phyloP scores from a whole-genome alignment of 2,888 invertebrate species.

The Tetragnatha montana region DNA sequence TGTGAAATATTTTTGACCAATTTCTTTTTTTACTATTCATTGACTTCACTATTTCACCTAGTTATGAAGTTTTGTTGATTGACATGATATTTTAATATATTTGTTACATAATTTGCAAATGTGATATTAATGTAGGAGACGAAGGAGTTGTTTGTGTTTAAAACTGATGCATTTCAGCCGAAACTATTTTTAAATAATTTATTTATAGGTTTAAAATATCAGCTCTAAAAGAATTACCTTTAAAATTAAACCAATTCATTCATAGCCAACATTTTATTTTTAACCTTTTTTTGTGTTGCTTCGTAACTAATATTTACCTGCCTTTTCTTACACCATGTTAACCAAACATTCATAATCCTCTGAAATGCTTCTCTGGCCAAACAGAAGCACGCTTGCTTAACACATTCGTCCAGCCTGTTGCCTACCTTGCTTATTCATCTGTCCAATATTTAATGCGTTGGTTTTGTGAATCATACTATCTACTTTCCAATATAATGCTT shows the following conservation, averaged over 20 bases:
- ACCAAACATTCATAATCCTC: not conserved
- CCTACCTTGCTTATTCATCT: constrained; percentile 39
- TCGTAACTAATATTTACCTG: not conserved
- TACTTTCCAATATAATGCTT: no score
- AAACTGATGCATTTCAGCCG: not conserved
- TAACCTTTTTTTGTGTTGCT: not conserved
- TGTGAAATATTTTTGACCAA: constrained; percentile 25
- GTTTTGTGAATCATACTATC: not conserved
- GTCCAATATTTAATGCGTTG: constrained; percentile 31
- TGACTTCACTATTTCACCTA: not conserved
- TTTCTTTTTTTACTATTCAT: constrained; percentile 14
- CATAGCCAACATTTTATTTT: no score
- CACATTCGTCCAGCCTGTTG: constrained; percentile 60
- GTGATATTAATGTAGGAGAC: constrained; percentile 17
- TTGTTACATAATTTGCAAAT: constrained; percentile 34
- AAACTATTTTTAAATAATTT: constrained; percentile 13
- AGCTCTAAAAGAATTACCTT: no score
- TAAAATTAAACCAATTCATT: no score
- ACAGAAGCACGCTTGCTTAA: constrained; percentile 29
- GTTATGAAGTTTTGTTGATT: constrained; percentile 19
- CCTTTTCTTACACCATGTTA: not conserved
- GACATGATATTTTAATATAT: constrained; percentile 18
- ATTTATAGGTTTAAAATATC: not conserved
- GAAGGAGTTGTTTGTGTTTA: not conserved
- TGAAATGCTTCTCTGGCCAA: constrained; percentile 38